A percentile compares a stretch with the other conserved stretches of the same genome.
phyloP scores from a whole-genome alignment of 2,113 vertebrate genomes.

The Thermophis baileyi region DNA sequence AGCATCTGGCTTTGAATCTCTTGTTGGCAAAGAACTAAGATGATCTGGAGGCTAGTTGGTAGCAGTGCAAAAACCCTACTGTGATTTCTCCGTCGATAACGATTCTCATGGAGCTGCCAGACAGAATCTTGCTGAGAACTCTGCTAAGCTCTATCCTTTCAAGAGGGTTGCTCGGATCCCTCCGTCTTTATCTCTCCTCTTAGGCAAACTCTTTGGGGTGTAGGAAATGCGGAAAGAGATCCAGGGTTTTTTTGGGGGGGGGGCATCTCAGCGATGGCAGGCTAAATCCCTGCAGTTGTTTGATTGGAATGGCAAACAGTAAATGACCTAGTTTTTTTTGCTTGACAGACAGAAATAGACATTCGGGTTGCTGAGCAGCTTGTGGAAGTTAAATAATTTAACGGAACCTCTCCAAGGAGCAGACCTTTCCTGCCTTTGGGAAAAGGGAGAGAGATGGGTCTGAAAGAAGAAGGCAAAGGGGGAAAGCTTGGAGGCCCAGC shows the following conservation, averaged over 20 bases:
- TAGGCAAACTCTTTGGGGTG: not conserved
- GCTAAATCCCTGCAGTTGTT: not conserved
- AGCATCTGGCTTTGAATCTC: constrained; percentile 20
- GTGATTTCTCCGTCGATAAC: not conserved
- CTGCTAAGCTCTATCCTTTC: not conserved
- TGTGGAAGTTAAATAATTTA: not conserved
- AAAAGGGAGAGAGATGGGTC: not conserved
- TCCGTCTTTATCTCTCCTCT: not conserved
- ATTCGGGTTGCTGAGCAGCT: constrained; percentile 20
- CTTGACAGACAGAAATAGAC: constrained; percentile 28
- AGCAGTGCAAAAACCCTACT: not conserved
- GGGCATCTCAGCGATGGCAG: not conserved
- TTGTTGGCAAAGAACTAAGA: not conserved
- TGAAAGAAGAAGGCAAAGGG: not conserved
- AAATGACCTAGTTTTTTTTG: constrained; percentile 53
- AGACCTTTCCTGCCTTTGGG: not conserved
- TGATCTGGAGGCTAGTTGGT: not conserved
- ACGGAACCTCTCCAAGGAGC: accelerated
- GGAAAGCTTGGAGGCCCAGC: not conserved
- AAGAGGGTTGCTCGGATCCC: not conserved
- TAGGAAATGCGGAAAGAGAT: not conserved
- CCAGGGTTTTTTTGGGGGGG: not conserved
- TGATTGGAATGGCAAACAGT: not conserved
- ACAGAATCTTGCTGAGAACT: not conserved
- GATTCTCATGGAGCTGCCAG: not conserved